Base-by-base conservation (phyloP, 2,888 invertebrate genomes). In the Apotomis capreana region DNA sequence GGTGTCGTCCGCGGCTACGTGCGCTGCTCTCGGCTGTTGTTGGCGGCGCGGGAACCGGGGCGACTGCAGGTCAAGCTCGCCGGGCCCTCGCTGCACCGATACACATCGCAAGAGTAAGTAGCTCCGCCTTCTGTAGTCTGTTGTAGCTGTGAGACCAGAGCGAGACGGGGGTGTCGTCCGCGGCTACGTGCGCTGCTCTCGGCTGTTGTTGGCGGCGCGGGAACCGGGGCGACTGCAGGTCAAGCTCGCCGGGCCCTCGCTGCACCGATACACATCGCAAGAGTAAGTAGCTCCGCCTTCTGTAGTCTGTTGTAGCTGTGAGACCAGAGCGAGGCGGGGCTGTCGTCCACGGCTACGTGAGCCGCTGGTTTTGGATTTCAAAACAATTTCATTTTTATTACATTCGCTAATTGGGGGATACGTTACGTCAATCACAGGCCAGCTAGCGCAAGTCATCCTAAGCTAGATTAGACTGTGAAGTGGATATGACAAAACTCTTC, bases 211-310 rank as follows among this genome's bases (percentile, higher is more conserved):
- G n/a, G 95, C 96, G 68, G 94, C 94, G 60, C 96, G 96, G 80
- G 95, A 95, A 76, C 95, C 95, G 9, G 90, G 91, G 60, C 85
- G 91, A 46, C 95, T 98, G 78, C 93, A 95, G 70, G 96, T 98
- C 44, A 97, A 97, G 91, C 94, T 98, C 62, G 94, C 96, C 54
- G 98, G 98, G 86, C 97, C 98, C 5, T 97, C 98, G 75, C 94
- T 98, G 71, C 92, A 95, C 40, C 92, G 93, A 54, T 91, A 96
- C 83, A 91, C 94, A 46, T 88, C 93, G 37, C 86, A 92, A 72
- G 97, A 97, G 97, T 97, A 89, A 94, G 95, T 68, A 57, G 49
- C 5, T 9, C 8, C 49, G 1, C 49, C 49, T 49, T 1, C 49
- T 49, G 49, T 40, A 40, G 40, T 40, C 40, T 40, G 40, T 40